Conservation (phyloP, 2,888 invertebrate species). For the Cataglyphis cursor region DNA sequence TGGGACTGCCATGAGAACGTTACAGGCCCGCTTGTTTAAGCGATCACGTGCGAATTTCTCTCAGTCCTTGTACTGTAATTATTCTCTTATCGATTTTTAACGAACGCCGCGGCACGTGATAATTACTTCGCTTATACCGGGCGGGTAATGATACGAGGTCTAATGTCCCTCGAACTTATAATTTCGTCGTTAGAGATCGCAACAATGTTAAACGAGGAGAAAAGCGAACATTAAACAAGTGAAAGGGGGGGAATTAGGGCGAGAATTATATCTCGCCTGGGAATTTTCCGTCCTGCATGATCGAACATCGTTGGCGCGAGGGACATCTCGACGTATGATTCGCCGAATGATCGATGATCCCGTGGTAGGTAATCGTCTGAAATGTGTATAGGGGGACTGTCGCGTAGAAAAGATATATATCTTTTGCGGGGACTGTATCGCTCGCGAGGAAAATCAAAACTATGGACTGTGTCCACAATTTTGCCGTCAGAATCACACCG, state of each 20-base stretch:
- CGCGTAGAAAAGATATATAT: conserved; percentile 11
- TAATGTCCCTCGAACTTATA: background rate
- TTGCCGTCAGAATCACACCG: conserved; percentile 27
- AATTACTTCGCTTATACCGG: conserved; percentile 16
- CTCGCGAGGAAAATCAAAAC: conserved; percentile 37
- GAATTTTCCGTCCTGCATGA: background rate
- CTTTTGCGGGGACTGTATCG: background rate
- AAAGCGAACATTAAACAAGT: background rate
- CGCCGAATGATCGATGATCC: conserved; percentile 22
- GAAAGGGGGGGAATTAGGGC: background rate
- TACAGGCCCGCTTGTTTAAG: background rate
- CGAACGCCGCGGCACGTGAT: conserved; percentile 3
- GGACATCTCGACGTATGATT: background rate
- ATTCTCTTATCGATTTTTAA: conserved; percentile 43
- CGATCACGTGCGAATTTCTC: conserved; percentile 22
- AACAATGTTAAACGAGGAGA: conserved; percentile 4
- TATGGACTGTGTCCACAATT: conserved; percentile 13
- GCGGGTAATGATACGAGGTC: conserved; percentile 1
- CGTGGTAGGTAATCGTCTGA: background rate
- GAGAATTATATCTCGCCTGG: background rate
- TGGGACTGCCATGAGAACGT: background rate
- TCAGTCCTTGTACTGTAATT: conserved; percentile 10
- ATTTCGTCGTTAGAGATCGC: conserved; percentile 6
- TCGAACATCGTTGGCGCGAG: conserved; percentile 4
- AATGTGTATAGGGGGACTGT: conserved; percentile 19